A percentile compares a stretch with the other conserved stretches of the same genome.
Conservation (phyloP, 53 echinoderm and acorn worm genomes). For the Luidia sarsii region DNA sequence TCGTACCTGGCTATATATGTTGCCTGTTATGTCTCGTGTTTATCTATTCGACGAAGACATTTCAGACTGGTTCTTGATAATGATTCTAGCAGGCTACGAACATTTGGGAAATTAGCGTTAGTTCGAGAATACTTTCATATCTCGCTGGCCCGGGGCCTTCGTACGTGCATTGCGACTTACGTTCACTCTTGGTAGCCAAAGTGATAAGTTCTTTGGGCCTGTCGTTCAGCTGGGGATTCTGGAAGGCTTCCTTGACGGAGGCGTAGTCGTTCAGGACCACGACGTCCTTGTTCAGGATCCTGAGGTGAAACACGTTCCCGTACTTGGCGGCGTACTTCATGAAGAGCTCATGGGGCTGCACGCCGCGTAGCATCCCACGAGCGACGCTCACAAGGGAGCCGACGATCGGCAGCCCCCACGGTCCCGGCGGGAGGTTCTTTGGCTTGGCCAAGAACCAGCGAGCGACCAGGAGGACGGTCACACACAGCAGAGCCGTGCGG, state of each 20-base stretch:
- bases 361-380: constrained; percentile 8
- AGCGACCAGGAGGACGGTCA: constrained; percentile 2
- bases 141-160: not conserved
- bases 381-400: constrained; percentile 18
- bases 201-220: constrained; percentile 1
- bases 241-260: constrained; percentile 45
- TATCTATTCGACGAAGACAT: too few relatives aligned
- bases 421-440: constrained; percentile 41
- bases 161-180: constrained; percentile 17
- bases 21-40: too few relatives aligned
- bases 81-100: too few relatives aligned
- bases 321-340: constrained; percentile 30
- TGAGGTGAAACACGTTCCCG: constrained; percentile 32
- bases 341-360: constrained; percentile 12
- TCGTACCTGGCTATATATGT: too few relatives aligned
- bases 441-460: constrained; percentile 23
- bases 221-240: constrained; percentile 8
- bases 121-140: too few relatives aligned
- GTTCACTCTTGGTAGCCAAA: constrained; percentile 25
- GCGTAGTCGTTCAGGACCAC: constrained; percentile 39
- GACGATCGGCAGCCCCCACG: constrained; percentile 24
- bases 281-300: not conserved
- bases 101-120: not conserved
- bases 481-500: not conserved
- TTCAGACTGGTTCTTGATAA: too few relatives aligned